Base-by-base conservation (phyloP, 2,888 invertebrate species). In the Falcaria lacertinaria region DNA sequence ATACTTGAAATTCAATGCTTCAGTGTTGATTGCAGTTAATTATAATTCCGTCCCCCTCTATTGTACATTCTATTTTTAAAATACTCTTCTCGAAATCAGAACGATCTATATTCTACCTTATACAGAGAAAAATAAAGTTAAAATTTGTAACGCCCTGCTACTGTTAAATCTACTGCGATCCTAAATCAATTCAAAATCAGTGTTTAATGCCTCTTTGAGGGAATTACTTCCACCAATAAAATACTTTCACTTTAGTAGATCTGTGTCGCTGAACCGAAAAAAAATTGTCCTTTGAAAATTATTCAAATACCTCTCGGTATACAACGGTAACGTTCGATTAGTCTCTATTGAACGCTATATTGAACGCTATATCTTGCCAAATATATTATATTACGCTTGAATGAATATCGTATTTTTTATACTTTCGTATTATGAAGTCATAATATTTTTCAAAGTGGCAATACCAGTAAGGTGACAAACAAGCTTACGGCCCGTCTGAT, bases 21-120 rank as follows among this genome's bases (percentile, higher is more conserved):
- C 83, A 85, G 87, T 82, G 86, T 87, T 88, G 88, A 89, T 89
- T 87, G 86, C 88, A 88, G 88, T 88, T 88, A 88, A 89, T 89
- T 89, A 88, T 89, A 88, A 84, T 86, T 80, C 70, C 82, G 80
- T 84, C 84, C 69, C 85, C 84, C 84, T 82, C 77, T 71, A 84
- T 87, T 83, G 87, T 84, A 73, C 61, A 50, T 57, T 70, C 80
- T 87, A 85, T 85, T 84, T 82, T 74, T 65, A 72, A 51, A 48
- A 58, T 52, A 47, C 59, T 53, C 45, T 28, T 11, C 28, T 11
- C 28, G 2, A 11, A 28, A 3, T 11, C 37, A 38, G 16, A 11
- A 17, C 4, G 39, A 45, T 11, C 16, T 15, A 35, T 45, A 54
- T 44, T 50, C 41, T 38, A 39, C 52, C 52, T 45, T 66, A 50